Evolutionary conservation across 2,113 vertebrate genomes (phyloP).

Genomic region (Ovis aries): DNA sequence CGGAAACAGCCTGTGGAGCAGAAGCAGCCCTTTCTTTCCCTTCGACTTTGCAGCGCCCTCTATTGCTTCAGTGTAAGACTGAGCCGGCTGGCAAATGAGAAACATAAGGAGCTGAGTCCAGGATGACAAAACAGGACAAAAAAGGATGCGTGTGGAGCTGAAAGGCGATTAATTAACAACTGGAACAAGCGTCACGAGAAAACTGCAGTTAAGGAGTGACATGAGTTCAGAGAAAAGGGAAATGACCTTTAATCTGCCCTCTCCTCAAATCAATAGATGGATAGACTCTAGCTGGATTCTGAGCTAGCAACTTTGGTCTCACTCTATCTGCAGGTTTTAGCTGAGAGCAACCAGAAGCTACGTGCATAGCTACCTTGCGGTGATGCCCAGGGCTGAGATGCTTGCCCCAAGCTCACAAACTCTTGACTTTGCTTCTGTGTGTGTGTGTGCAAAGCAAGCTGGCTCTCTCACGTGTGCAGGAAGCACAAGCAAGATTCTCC

Average conservation of each 20-base stretch:
- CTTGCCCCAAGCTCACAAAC: background rate
- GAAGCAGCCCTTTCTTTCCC: background rate
- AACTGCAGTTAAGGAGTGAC: background rate
- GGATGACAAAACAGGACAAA: background rate
- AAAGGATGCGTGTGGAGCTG: background rate
- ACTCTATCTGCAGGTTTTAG: background rate
- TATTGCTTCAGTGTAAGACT: background rate
- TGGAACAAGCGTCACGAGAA: background rate
- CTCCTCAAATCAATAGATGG: background rate
- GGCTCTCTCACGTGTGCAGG: background rate
- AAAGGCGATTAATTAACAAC: background rate
- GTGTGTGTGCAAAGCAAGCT: background rate
- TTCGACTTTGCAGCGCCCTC: background rate
- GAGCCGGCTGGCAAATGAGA: background rate
- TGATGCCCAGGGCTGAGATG: background rate
- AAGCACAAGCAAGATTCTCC: background rate
- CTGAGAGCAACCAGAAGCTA: background rate
- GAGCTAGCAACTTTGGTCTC: background rate
- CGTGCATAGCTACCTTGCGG: background rate
- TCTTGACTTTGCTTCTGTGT: background rate
- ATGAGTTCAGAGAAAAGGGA: background rate
- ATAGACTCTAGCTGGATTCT: too few species aligned
- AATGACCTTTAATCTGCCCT: background rate
- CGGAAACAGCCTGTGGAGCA: background rate
- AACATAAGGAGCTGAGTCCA: accelerated